Percentiles rank a stretch among this genome's conserved stretches.
These are phyloP conservation scores for Pagetopsis macropterus DNA, from an alignment of 2,797 vertebrate genomes.

Conservation along the genomic window DNA sequence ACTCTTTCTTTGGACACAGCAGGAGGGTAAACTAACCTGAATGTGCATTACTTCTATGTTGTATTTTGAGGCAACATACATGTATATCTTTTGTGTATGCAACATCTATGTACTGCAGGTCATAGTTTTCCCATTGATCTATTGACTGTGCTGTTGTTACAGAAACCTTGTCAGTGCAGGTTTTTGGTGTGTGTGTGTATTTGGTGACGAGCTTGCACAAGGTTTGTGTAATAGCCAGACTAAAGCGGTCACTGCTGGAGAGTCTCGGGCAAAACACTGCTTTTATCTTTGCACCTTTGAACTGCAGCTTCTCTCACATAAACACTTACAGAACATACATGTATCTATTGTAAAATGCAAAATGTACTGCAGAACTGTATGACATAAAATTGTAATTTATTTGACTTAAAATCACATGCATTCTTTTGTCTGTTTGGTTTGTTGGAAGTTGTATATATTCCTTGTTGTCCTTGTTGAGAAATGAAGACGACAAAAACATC, in stretches of 20 bases:
- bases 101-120: too few relatives aligned
- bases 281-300: conserved; percentile 59
- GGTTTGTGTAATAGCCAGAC: conserved; percentile 30
- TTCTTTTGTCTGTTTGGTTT: neutral
- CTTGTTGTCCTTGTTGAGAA: neutral
- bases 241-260: conserved; percentile 21
- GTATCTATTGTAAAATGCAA: neutral
- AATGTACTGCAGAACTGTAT: neutral
- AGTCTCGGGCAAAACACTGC: neutral
- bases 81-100: neutral
- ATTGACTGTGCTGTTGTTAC: conserved; percentile 10
- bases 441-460: neutral
- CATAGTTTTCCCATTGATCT: neutral
- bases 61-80: neutral
- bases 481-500: neutral
- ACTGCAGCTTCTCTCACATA: conserved; percentile 1
- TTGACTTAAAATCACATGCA: neutral
- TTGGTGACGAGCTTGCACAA: neutral
- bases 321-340: conserved; percentile 5
- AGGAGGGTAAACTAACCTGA: conserved; percentile 63
- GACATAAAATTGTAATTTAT: neutral
- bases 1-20: neutral
- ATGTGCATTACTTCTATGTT: neutral
- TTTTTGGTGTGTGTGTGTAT: conserved; percentile 1
- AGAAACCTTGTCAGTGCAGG: neutral